phyloP scores from a whole-genome alignment of 2,113 vertebrate species.

The Cygnus atratus region DNA sequence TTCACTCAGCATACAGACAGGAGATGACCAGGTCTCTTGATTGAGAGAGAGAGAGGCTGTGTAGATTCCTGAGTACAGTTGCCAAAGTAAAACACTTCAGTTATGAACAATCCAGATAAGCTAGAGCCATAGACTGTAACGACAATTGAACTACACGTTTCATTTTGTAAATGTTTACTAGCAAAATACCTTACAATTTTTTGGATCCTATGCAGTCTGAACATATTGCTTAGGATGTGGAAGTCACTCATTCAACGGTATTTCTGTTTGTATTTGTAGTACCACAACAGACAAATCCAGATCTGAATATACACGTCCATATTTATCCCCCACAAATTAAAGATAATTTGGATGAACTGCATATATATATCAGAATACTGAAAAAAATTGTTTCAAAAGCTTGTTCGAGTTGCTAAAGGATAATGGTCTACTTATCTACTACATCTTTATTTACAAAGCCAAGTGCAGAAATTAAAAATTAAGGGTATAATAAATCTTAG shows the following conservation, averaged over 20 bases:
- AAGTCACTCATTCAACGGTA: neutral
- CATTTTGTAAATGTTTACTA: neutral
- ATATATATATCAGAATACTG: neutral
- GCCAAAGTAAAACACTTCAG: neutral
- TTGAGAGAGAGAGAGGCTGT: neutral
- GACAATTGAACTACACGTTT: neutral
- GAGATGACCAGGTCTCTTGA: neutral
- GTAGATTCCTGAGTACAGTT: neutral
- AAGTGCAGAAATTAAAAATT: neutral
- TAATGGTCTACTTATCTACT: neutral
- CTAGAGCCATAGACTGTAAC: neutral
- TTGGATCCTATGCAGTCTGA: neutral
- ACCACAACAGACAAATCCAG: neutral
- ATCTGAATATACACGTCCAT: neutral
- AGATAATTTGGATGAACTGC: neutral
- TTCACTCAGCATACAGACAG: neutral
- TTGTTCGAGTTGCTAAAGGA: neutral
- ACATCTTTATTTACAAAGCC: conserved; percentile 1
- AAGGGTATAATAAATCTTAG: neutral
- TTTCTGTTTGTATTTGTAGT: neutral
- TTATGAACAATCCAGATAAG: neutral
- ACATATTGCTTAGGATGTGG: neutral
- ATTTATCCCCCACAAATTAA: neutral
- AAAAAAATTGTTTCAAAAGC: neutral
- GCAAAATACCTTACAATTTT: neutral